Evolutionary conservation across 2,113 vertebrate species (phyloP).

Genomic region (Nicator chloris): DNA sequence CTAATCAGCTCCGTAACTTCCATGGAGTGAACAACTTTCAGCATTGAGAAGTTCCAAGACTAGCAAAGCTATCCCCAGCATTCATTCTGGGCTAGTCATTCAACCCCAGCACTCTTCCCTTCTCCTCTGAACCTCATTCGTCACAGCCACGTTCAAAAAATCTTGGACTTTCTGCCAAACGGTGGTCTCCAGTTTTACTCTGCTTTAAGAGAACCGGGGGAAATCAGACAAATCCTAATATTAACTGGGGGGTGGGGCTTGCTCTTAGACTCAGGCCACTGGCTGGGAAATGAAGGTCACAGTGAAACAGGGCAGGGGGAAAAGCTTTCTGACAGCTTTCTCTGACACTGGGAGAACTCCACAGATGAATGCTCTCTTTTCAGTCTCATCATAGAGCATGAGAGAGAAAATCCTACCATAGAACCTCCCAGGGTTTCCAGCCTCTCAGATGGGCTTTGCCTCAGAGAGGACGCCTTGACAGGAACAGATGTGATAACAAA

Average conservation of each 20-base stretch:
- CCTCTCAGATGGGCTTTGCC: background rate
- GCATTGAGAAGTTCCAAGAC: background rate
- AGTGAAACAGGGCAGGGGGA: background rate
- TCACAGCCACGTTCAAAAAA: background rate
- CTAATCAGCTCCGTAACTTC: background rate
- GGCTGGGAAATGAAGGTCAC: background rate
- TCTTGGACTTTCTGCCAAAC: background rate
- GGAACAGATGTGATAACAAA: constrained; percentile 62
- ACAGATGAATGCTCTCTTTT: background rate
- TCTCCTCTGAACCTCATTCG: background rate
- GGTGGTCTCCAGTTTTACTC: background rate
- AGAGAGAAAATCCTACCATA: background rate
- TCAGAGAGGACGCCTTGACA: constrained; percentile 16
- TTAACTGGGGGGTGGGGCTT: rapidly evolving
- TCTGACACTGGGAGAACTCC: background rate
- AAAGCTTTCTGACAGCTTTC: background rate
- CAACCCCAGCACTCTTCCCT: background rate
- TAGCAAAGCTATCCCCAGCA: background rate
- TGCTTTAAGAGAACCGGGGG: background rate
- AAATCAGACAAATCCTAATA: background rate
- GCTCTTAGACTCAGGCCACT: background rate
- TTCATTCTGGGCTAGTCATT: background rate
- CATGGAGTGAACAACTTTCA: background rate
- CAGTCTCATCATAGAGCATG: background rate
- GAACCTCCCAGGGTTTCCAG: constrained; percentile 16